These are phyloP conservation scores for Brachyptera risi DNA, from an alignment of 2,888 invertebrate species.

Conservation along the genomic window DNA sequence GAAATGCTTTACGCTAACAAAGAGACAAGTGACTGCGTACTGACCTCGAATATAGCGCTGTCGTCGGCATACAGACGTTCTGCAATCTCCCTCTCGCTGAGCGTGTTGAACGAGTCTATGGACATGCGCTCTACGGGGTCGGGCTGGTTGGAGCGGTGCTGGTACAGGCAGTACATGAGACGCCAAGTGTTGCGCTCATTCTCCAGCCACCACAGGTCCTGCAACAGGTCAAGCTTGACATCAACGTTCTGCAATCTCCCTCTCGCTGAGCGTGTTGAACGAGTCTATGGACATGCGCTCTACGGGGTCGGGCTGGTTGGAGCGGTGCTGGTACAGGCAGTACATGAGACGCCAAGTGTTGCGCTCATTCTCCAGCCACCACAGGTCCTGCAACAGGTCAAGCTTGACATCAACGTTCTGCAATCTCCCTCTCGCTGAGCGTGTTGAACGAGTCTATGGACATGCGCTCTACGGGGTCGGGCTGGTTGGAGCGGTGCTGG, in stretches of 20 bases:
- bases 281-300: constrained; percentile 24
- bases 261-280: constrained; percentile 52
- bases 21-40: too few species aligned
- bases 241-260: constrained; percentile 52
- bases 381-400: constrained; percentile 37
- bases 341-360: constrained; percentile 85
- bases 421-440: constrained; percentile 57
- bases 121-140: constrained; percentile 6
- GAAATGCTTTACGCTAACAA: too few species aligned
- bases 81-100: constrained; percentile 59
- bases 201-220: constrained; percentile 51
- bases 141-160: constrained; percentile 63
- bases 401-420: constrained; percentile 43
- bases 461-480: constrained; percentile 26
- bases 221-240: constrained; percentile 9
- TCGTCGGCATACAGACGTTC: constrained; percentile 56
- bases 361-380: constrained; percentile 67
- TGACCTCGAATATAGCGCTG: constrained; percentile 47
- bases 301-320: constrained; percentile 43
- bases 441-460: constrained; percentile 36
- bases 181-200: constrained; percentile 89
- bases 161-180: constrained; percentile 73
- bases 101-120: constrained; percentile 38
- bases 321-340: constrained; percentile 76
- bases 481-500: constrained; percentile 64